phyloP scores from a whole-genome alignment of 2,113 vertebrate species.

The Peromyscus maniculatus region DNA sequence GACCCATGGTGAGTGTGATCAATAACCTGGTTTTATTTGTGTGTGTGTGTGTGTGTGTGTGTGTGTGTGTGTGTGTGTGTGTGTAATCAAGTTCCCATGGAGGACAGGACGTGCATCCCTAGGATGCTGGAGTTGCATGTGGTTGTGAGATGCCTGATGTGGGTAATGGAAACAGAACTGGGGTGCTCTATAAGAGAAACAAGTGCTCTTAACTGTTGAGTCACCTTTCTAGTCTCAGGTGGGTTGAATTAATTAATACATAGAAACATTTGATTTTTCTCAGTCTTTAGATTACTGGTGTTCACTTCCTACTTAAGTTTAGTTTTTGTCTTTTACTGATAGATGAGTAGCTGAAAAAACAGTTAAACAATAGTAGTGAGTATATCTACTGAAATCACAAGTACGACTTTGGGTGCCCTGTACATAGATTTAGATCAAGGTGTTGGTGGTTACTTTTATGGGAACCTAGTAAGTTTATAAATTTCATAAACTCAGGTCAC shows the following conservation, averaged over 20 bases:
- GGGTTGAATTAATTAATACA: background rate
- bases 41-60: background rate
- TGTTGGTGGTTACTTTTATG: background rate
- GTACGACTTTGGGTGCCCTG: too few species aligned
- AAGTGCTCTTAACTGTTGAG: too few species aligned
- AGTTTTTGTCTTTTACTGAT: background rate
- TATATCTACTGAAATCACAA: background rate
- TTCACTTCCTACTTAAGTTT: background rate
- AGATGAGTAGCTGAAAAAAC: background rate
- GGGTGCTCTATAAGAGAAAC: background rate
- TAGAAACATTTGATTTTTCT: background rate
- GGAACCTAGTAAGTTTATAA: background rate
- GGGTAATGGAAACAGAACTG: background rate
- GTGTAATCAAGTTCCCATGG: background rate
- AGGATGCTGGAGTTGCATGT: background rate
- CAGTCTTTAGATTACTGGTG: background rate
- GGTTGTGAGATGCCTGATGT: too few species aligned
- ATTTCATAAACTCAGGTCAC: conserved; percentile 17
- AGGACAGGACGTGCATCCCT: too few species aligned
- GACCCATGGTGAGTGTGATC: too few species aligned
- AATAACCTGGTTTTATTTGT: background rate
- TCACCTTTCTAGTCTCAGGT: background rate
- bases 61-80: background rate
- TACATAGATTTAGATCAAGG: background rate
- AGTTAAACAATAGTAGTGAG: background rate